Conservation (phyloP, 2,797 vertebrate genomes). For the Neopelma chrysocephalum region DNA sequence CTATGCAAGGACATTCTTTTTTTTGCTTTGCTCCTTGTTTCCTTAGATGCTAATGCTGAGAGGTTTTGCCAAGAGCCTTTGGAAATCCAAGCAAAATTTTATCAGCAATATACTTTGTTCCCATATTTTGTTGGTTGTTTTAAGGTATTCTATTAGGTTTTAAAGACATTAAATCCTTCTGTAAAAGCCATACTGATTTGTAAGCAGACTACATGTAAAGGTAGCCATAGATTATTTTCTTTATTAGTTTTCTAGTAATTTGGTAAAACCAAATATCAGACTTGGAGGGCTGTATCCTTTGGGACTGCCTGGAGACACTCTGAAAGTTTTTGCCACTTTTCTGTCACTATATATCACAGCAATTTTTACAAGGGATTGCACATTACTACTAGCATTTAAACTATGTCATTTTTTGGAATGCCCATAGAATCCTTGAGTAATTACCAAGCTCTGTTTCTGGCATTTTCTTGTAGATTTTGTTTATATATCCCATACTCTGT, state of each 20-base stretch:
- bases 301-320: not conserved
- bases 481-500: not conserved
- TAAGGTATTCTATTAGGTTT: not conserved
- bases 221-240: not conserved
- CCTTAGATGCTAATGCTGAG: not conserved
- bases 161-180: not conserved
- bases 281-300: not conserved
- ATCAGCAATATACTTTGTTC: not conserved
- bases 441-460: not conserved
- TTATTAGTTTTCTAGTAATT: not conserved
- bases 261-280: not conserved
- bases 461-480: conserved; percentile 4
- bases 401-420: not conserved
- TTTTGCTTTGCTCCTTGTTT: not conserved
- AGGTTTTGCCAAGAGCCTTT: not conserved
- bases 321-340: not conserved
- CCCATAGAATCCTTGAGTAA: not conserved
- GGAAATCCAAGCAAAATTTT: not conserved
- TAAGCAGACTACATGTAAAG: not conserved
- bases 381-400: not conserved
- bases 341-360: not conserved
- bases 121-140: not conserved
- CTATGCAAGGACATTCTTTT: not conserved
- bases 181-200: not conserved
- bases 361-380: not conserved